Evolutionary conservation across 2,888 invertebrate genomes (phyloP).

Genomic region (Eupelmus urozonus): DNA sequence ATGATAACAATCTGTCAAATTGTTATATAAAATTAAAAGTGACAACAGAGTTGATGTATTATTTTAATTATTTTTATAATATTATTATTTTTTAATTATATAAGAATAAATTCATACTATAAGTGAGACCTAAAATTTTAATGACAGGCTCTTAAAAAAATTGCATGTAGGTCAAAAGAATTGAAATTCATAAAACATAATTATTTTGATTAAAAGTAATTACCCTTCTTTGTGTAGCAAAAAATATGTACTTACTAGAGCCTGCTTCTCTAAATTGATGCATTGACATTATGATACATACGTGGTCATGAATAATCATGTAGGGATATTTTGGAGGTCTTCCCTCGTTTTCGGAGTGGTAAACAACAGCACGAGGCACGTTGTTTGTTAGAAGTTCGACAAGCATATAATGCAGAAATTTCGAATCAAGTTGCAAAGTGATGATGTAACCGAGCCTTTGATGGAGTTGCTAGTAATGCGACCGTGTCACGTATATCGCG

Average conservation of each 20-base stretch:
- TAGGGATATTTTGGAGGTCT: constrained; percentile 11
- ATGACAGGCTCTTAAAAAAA: too few species aligned
- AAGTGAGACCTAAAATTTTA: too few species aligned
- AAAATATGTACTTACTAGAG: background rate
- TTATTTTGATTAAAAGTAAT: too few species aligned
- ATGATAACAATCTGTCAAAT: too few species aligned
- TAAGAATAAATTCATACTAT: too few species aligned
- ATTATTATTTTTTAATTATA: too few species aligned
- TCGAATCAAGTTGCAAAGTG: constrained; percentile 36
- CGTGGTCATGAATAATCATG: constrained; percentile 40
- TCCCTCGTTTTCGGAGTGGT: background rate
- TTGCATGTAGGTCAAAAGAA: too few species aligned
- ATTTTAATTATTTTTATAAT: too few species aligned
- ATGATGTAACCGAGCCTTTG: constrained; percentile 39
- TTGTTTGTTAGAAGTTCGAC: constrained; percentile 32
- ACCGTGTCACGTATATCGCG: constrained; percentile 7
- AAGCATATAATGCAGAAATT: constrained; percentile 42
- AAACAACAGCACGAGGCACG: background rate
- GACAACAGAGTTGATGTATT: too few species aligned
- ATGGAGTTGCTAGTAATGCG: constrained; percentile 27
- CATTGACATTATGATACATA: background rate
- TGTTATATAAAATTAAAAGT: too few species aligned
- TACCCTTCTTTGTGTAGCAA: too few species aligned
- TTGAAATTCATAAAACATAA: too few species aligned
- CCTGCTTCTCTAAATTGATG: background rate